These are phyloP conservation scores for Acanthornis magna DNA, from an alignment of 2,797 vertebrate species.

Conservation along the genomic window DNA sequence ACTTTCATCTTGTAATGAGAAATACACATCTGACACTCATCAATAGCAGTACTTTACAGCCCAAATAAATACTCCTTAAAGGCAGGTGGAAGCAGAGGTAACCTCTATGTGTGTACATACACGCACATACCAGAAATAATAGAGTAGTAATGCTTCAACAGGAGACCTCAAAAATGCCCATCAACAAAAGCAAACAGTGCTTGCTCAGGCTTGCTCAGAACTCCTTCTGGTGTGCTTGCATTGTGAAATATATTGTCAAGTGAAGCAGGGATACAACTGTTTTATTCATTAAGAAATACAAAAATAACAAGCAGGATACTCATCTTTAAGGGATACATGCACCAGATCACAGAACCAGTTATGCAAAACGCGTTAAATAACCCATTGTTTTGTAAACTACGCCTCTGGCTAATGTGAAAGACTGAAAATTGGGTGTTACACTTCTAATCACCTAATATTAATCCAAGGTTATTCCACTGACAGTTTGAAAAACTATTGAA, in stretches of 20 bases:
- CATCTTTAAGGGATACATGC: neutral
- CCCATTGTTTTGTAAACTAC: neutral
- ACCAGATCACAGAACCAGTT: neutral
- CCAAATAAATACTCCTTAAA: neutral
- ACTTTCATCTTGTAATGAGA: neutral
- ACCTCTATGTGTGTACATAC: fast-evolving
- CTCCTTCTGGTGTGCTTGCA: neutral
- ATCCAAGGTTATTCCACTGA: neutral
- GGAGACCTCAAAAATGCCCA: neutral
- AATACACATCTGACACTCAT: neutral
- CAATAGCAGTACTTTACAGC: neutral
- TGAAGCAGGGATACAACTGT: neutral
- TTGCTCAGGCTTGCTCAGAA: neutral
- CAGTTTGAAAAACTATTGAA: neutral
- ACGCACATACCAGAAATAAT: neutral
- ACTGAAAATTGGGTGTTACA: neutral
- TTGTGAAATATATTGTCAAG: neutral
- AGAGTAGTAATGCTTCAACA: neutral
- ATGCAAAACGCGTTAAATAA: neutral
- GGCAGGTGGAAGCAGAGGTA: neutral
- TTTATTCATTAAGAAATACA: slow-evolving; percentile 5
- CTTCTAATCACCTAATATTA: neutral
- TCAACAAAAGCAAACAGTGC: neutral
- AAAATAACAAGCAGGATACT: neutral
- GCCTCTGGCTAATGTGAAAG: neutral